Base-by-base conservation (phyloP, 2,797 vertebrate species). In the Sciaenops ocellatus region DNA sequence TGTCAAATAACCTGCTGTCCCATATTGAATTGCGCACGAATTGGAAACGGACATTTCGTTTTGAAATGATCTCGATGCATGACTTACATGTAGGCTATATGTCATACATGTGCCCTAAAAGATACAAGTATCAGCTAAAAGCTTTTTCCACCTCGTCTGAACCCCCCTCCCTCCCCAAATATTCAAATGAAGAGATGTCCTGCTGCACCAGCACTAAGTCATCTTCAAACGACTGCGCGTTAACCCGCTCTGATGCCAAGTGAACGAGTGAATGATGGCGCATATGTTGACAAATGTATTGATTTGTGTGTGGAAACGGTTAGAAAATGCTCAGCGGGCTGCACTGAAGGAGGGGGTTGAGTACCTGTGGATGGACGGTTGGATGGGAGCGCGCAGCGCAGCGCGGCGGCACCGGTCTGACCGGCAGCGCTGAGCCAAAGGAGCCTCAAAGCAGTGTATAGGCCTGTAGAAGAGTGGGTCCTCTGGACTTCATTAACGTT, bases 351-450 rank as follows among this genome's bases (percentile, higher is more conserved):
- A 48, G 70, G 60, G 54, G 63, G 69, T 26, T 46, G 86, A 80
- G 87, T 54, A 94, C 93, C 92, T 93, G 93, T 93, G 90, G 93
- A 92, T 88, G 92, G 74, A 79, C 4, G 80, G 54, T 2, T 68
- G 76, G 84, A 87, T 75, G 80, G 54, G 76, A 82, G 86, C 83
- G 84, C 90, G 73, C 69, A 44, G 86, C 78, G 82, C 71, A 57
- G 82, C 63, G 84, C 75, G 41, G 65, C 61, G 38, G 84, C 85
- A 17, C 83, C 51, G 78, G 44, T 68, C 66, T 69, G 64, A 68
- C 69, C 66, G 57, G 72, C 77, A 55, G 65, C 50, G 69, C 56
- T 18, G 73, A 82, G 64, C 71, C 76, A 51, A 24, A 83, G 72
- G 67, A 54, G 68, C 71, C 57, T 75, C 71, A 69, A 41, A 64